Evolutionary conservation across 2,888 invertebrate species (phyloP), one percentile per base, ranked within the genome.

Genomic region (Sphaerophoria rueppellii): DNA sequence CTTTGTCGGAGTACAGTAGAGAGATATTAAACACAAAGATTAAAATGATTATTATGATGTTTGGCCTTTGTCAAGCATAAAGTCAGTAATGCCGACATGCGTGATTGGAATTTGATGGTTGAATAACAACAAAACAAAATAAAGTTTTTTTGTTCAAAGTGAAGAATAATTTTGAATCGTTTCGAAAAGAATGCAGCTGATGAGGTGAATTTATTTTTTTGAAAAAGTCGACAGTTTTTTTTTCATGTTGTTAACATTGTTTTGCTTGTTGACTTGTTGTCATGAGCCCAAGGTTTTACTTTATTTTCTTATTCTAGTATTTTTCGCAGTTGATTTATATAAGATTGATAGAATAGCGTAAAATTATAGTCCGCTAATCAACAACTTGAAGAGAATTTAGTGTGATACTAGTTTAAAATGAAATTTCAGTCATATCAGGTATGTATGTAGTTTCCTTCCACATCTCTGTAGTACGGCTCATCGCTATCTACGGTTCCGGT

Each of bases 1-100:
- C 69, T 60, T 69, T 76, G 69, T 76, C 61, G 67, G 63, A 12
- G n/a, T 50, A 35, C 37, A 14, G 14, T 48, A 2, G 34, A 24
- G 6, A 12, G 12, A 16, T 50, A 50, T 35, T 11, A 14, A 37
- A 65, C 40, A 65, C 35, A 54, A 24, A 54, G 1, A 50, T 1
- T 50, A 34, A 52, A n/a, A 7, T 67, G 52, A 50, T 40, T 52
- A 52, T 67, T 54, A 9, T 54, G 54, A 67, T 65, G 65, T 65
- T 65, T 14, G 14, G 35, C 63, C 63, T 35, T 67, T 37, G 16
- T 37, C 37, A 5, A 35, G 16, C 65, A 65, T 50, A 24, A 40
- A 37, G 50, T 52, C 40, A 4, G 5, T 63, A 46, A 63, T 14
- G 5, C 4, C 37, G 52, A 52, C 24, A 48, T 67, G 52, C 65